Evolutionary conservation across 2,113 vertebrate genomes (phyloP), one percentile per base, ranked within the genome.

Genomic region (Catharus fuscescens): DNA sequence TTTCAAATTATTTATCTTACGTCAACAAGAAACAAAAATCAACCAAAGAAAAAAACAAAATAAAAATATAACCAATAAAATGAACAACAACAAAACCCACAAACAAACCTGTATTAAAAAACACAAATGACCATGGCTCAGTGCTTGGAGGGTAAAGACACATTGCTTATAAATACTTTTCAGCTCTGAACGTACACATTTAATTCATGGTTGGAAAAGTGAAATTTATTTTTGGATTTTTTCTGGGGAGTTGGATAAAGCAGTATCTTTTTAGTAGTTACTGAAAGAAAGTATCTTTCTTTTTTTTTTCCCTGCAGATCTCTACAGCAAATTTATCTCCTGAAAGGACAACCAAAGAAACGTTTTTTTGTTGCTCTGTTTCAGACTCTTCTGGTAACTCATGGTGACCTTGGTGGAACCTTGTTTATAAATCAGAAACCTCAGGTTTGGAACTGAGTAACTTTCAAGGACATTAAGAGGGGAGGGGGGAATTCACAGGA

Each of bases 401-500:
- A 29, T 34, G 67, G 2, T 60, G 10, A 61, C 31, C 40, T 61
- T 40, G 21, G 21, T 18, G 10, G 31, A 82, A 83, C 59, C 18
- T 34, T 45, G 21, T 50, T 80, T n/a, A 69, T 40, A 70, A 57
- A 92, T 61, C 6, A 91, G 31, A 87, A 64, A 88, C 8, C 13
- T 52, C 18, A 82, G 48, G 77, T 31, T 59, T 11, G 5, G 31
- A 84, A 53, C 47, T 40, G 2, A 23, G 29, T 53, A 66, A 80
- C 32, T 73, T 36, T 29, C 24, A 69, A 62, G 14, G 29, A 81
- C 12, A 29, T 45, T 54, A 74, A 66, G 1, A 2, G 8, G 2
- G 10, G 8, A 3, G 12, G 9, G 2, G 9, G 9, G 4, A 10
- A 12, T 3, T 12, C 26, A 54, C 5, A 42, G 17, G 19, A 88